These are phyloP conservation scores for Brachynemurus nebulosus DNA, from an alignment of 2,888 invertebrate genomes.

Conservation along the genomic window DNA sequence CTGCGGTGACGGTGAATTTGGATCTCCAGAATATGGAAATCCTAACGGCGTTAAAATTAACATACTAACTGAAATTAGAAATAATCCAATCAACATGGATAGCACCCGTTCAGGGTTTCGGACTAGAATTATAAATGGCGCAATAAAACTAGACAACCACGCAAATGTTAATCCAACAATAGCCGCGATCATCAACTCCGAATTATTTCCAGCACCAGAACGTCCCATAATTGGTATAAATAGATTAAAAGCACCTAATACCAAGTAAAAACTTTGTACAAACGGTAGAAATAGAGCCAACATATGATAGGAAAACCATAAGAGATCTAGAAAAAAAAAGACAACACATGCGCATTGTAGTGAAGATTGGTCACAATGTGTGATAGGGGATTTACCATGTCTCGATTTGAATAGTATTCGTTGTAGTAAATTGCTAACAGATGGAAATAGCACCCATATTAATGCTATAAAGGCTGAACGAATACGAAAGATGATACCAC, in stretches of 20 bases:
- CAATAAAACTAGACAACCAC: slow-evolving; percentile 34
- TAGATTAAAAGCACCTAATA: slow-evolving; percentile 52
- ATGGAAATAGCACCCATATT: slow-evolving; percentile 47
- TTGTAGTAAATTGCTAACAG: slow-evolving; percentile 38
- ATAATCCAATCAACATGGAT: slow-evolving; percentile 36
- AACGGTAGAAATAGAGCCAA: slow-evolving; percentile 42
- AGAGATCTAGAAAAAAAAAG: slow-evolving; percentile 32
- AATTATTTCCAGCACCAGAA: slow-evolving; percentile 51
- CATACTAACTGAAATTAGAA: slow-evolving; percentile 38
- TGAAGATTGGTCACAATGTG: not conserved
- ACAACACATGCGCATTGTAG: not conserved
- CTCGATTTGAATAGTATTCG: slow-evolving; percentile 19
- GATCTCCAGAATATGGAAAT: slow-evolving; percentile 57
- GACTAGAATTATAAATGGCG: slow-evolving; percentile 32
- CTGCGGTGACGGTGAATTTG: slow-evolving; percentile 49
- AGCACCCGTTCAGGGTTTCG: slow-evolving; percentile 37
- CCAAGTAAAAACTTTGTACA: slow-evolving; percentile 53
- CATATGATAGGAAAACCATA: slow-evolving; percentile 41
- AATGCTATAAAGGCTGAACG: slow-evolving; percentile 54
- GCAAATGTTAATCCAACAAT: slow-evolving; percentile 34
- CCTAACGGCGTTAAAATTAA: slow-evolving; percentile 53
- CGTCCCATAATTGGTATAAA: slow-evolving; percentile 75
- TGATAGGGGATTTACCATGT: not conserved
- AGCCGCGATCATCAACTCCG: slow-evolving; percentile 50
- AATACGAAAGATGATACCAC: slow-evolving; percentile 41